phyloP scores from a whole-genome alignment of 2,113 vertebrate species.

The Lophotis ruficrista region DNA sequence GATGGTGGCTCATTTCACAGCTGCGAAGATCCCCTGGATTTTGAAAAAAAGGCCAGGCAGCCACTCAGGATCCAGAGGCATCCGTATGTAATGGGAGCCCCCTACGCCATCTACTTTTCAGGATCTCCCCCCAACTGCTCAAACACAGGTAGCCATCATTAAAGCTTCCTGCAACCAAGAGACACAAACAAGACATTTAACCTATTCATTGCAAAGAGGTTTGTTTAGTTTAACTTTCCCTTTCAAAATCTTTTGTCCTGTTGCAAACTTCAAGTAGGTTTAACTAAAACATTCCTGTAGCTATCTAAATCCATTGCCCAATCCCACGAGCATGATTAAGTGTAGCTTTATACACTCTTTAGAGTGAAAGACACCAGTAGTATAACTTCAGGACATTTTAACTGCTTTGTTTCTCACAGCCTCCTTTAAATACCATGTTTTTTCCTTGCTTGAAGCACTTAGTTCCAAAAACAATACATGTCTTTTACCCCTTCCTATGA shows the following conservation, averaged over 20 bases:
- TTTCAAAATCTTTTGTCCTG: neutral
- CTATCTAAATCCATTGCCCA: neutral
- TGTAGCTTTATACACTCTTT: conserved; percentile 10
- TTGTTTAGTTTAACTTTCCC: neutral
- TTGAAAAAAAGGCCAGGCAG: neutral
- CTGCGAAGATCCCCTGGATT: neutral
- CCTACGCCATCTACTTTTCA: neutral
- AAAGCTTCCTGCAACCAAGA: neutral
- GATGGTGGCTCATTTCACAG: neutral
- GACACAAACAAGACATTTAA: neutral
- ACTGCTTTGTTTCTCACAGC: conserved; percentile 25
- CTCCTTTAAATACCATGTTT: neutral
- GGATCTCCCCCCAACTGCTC: neutral
- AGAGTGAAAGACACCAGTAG: conserved; percentile 3
- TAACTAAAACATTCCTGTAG: conserved; percentile 8
- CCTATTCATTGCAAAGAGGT: neutral
- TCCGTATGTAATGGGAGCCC: neutral
- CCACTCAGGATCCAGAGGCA: neutral
- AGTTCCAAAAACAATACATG: conserved; percentile 1
- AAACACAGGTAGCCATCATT: neutral
- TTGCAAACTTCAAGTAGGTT: neutral
- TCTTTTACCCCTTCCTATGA: neutral
- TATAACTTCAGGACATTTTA: conserved; percentile 32
- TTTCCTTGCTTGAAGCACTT: conserved; percentile 13
- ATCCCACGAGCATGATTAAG: neutral